Evolutionary conservation across 2,888 invertebrate genomes (phyloP).

Genomic region (Orthosia cruda): DNA sequence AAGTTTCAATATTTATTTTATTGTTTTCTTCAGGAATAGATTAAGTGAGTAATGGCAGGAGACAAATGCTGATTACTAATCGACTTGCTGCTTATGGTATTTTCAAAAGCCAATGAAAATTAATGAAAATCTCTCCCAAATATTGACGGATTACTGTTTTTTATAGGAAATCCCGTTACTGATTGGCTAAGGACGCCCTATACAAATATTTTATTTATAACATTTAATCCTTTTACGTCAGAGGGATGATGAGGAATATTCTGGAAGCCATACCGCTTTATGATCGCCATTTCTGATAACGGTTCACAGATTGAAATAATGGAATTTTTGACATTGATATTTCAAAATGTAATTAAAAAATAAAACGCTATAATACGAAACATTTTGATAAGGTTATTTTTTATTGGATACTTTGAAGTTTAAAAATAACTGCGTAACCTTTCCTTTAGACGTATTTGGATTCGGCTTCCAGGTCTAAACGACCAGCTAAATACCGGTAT

Average conservation of each 20-base stretch:
- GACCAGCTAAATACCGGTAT: too few relatives aligned
- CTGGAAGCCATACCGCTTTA: constrained; percentile 42
- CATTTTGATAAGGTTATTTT: background rate
- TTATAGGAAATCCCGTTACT: constrained; percentile 49
- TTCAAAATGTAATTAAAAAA: background rate
- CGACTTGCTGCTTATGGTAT: too few relatives aligned
- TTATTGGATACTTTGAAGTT: background rate
- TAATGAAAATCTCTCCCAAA: constrained; percentile 13
- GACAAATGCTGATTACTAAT: background rate
- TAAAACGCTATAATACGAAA: too few relatives aligned
- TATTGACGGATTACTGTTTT: constrained; percentile 35
- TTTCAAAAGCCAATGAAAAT: background rate
- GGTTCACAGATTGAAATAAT: background rate
- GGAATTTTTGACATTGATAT: too few relatives aligned
- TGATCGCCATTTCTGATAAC: background rate
- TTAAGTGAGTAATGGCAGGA: background rate
- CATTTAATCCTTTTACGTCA: constrained; percentile 63
- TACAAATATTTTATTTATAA: constrained; percentile 63
- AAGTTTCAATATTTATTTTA: background rate
- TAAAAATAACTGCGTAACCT: too few relatives aligned
- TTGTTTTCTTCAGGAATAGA: too few relatives aligned
- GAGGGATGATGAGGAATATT: constrained; percentile 57
- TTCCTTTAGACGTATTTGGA: too few relatives aligned
- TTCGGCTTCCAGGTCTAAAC: too few relatives aligned
- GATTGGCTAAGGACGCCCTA: constrained; percentile 52